A percentile compares a stretch with the other conserved stretches of the same genome.
These are phyloP conservation scores for Phaenicophaeus curvirostris DNA, from an alignment of 2,797 vertebrate species.

Conservation along the genomic window DNA sequence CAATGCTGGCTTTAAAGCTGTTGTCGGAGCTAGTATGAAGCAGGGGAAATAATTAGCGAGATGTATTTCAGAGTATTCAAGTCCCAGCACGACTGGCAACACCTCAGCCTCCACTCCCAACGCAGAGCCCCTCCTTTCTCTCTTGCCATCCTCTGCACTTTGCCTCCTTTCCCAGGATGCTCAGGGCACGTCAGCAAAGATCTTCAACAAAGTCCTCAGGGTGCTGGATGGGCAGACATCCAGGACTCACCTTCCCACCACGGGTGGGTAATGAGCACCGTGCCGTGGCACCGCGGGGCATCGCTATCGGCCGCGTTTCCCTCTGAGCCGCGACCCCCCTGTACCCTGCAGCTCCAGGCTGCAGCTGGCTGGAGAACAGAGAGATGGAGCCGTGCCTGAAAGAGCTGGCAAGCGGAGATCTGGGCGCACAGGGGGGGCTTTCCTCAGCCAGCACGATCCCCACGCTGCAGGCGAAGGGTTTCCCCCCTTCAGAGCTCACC, in stretches of 20 bases:
- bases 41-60: not conserved
- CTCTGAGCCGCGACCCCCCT: not conserved
- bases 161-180: not conserved
- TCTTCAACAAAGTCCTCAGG: not conserved
- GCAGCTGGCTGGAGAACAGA: not conserved
- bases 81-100: not conserved
- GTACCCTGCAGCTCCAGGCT: not conserved
- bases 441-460: not conserved
- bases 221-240: not conserved
- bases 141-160: not conserved
- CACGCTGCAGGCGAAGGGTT: not conserved
- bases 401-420: not conserved
- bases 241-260: constrained; percentile 6
- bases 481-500: not conserved
- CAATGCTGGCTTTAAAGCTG: not conserved
- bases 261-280: accelerated
- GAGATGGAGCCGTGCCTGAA: not conserved
- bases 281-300: not conserved
- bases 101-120: not conserved
- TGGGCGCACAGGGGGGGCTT: not conserved
- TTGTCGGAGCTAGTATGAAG: not conserved
- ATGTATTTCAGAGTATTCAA: not conserved
- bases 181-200: not conserved
- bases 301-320: accelerated
- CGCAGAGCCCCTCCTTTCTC: not conserved